Evolutionary conservation across 2,113 vertebrate species (phyloP).

Genomic region (Ceratotherium simum): DNA sequence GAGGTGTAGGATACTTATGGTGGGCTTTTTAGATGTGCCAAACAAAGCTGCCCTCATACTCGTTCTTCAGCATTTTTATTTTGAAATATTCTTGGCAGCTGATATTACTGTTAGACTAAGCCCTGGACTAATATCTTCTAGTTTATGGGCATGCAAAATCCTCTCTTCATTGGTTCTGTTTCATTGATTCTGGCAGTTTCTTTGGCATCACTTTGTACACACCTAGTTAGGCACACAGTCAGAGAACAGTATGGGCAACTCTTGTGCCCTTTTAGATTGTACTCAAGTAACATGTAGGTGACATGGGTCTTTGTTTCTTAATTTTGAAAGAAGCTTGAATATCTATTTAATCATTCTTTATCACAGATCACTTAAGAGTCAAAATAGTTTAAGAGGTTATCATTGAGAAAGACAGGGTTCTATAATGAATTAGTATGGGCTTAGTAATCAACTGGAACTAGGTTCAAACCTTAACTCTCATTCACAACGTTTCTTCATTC

Average conservation of each 20-base stretch:
- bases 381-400: background rate
- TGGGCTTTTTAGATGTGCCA: background rate
- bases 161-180: background rate
- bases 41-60: background rate
- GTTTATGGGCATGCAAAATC: background rate
- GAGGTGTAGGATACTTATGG: background rate
- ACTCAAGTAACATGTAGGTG: background rate
- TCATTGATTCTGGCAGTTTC: background rate
- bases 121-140: background rate
- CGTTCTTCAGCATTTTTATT: background rate
- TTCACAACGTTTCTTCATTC: background rate
- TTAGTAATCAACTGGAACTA: background rate
- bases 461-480: background rate
- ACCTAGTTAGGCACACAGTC: background rate
- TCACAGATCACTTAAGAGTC: background rate
- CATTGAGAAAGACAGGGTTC: background rate
- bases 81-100: slow-evolving; percentile 25
- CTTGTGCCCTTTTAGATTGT: background rate
- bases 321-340: background rate
- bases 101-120: slow-evolving; percentile 7
- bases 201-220: background rate
- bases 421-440: background rate
- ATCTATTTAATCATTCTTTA: background rate
- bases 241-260: background rate
- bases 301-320: background rate